Conservation (phyloP, 2,113 vertebrate genomes). For the Eretmochelys imbricata region DNA sequence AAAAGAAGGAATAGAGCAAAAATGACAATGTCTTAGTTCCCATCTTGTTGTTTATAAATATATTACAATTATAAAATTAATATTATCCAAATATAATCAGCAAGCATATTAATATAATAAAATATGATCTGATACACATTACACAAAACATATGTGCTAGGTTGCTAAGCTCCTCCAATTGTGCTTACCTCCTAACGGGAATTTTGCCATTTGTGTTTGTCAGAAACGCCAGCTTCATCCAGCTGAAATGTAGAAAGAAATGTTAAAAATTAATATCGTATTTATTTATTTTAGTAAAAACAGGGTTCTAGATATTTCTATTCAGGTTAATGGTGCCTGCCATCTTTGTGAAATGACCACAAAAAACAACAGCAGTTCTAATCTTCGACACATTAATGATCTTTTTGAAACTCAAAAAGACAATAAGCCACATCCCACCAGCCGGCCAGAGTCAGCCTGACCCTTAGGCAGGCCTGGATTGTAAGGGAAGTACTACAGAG, state of each 20-base stretch:
- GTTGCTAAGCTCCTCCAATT: not conserved
- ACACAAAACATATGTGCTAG: not conserved
- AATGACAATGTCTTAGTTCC: not conserved
- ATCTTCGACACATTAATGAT: not conserved
- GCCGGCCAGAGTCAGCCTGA: not conserved
- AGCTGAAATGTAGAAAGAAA: conserved; percentile 81
- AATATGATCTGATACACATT: not conserved
- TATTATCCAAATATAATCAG: not conserved
- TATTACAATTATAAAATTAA: not conserved
- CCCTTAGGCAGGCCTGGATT: not conserved
- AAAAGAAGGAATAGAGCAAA: not conserved
- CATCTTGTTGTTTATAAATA: not conserved
- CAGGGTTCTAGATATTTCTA: not conserved
- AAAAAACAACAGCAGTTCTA: not conserved
- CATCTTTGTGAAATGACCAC: not conserved
- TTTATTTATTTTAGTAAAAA: not conserved
- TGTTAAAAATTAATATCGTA: not conserved
- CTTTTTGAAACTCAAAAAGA: not conserved
- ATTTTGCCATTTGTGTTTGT: conserved; percentile 97
- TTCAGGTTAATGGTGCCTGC: not conserved
- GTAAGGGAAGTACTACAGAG: not conserved
- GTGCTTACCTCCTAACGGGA: conserved; percentile 93
- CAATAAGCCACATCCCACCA: not conserved
- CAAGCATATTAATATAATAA: not conserved
- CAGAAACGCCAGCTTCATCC: conserved; percentile 97